Evolutionary conservation across 2,113 vertebrate genomes (phyloP), one percentile per base, ranked within the genome.

Genomic region (Orcinus orca): DNA sequence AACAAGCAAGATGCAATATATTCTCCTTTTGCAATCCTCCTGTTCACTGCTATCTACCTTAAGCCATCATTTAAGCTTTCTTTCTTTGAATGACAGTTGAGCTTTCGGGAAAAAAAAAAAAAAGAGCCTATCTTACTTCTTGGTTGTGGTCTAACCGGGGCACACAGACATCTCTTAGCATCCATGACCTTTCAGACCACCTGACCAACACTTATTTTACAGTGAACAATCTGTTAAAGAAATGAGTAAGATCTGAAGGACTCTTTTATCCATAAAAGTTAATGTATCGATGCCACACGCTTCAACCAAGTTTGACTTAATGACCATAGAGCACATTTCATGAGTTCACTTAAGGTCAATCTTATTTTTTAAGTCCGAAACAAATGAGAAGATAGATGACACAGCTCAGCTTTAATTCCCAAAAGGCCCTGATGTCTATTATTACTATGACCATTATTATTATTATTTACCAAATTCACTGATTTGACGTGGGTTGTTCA

Each of bases 221-320:
- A 8, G 5, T 3, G 13, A 53, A 29, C 12, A 25, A 14, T n/a
- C 3, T 25, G 3, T 81, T 25, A 0, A 8, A 53, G 26, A 50
- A 3, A 47, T 1, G 29, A 15, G 0, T 4, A 2, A 17, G 17
- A 29, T 2, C 1, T 7, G 2, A 33, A 62, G 21, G 38, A n/a
- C 4, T 2, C 5, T 7, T 62, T 6, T 20, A 23, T 3, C 76
- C 76, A 23, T 8, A 33, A 26, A 13, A 18, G 0, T 6, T 13
- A 0, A 41, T 14, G 1, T 13, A 50, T 2, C 11, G 1, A 7
- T 7, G 47, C 8, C 10, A 13, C 14, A 11, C 0, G 20, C n/a
- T 71, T 58, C 31, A 2, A 13, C 0, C 36, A 47, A 20, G 65
- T 33, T 25, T 47, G 31, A 15, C 12, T 4, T 20, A 5, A 44